Base-by-base conservation (phyloP, 2,888 invertebrate species). In the Homarus gammarus region DNA sequence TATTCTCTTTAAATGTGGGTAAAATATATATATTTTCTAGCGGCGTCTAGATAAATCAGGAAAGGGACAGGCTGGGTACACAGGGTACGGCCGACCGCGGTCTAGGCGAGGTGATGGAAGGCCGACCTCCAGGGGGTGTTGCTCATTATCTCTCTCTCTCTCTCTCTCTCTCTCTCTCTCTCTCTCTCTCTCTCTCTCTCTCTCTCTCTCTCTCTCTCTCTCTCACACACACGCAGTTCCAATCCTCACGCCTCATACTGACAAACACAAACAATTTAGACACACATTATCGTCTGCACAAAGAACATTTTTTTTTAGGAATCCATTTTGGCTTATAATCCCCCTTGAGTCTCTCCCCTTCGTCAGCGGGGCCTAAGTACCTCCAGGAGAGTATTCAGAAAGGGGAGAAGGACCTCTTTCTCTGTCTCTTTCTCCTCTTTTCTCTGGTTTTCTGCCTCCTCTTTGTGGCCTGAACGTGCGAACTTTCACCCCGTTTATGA, bases 231-330 rank as follows among this genome's bases (percentile, higher is more conserved):
- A 18, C 22, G 18, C 22, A 10, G 15, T 10, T 5, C n/a, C 3
- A 64, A 27, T 64, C n/a, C 27, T 27, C 27, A 64, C 64, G 27
- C 27, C 64, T 27, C 2, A 27, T 6, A 5, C 22, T n/a, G 3
- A 64, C 64, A n/a, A 64, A 64, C 64, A 64, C 27, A 64, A 64
- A 64, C 64, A 64, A 64, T 64, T 64, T 64, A 22, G 64, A 64
- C 64, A 18, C 27, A 22, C n/a, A 64, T 64, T 64, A n/a, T 27
- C 64, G n/a, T 2, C 64, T 64, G 3, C 64, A 64, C 27, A 64
- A 64, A 64, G 27, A 6, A 5, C 5, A 27, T 64, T 2, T 64
- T 64, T 64, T 64, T 64, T 12, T 44, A 12, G 0, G 27, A 64
- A 27, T 64, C 64, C 64, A 64, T 64, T 64, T 64, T 64, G 27